These are phyloP conservation scores for Temnopleurus reevesii DNA, from an alignment of 53 echinoderm and acorn worm genomes.

Conservation along the genomic window DNA sequence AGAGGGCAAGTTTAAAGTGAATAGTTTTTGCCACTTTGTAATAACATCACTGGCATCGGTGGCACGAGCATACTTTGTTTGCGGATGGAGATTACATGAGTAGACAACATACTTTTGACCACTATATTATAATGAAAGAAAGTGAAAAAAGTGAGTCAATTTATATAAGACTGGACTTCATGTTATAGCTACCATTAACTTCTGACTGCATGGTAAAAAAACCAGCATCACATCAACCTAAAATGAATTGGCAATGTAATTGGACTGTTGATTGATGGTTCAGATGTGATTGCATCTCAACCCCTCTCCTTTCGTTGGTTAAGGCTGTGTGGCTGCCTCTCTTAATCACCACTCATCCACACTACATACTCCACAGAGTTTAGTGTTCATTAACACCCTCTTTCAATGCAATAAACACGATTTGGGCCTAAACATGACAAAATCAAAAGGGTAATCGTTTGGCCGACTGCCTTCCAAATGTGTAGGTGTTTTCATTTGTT, in stretches of 20 bases:
- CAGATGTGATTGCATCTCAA: background rate
- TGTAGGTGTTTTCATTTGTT: background rate
- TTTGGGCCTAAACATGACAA: constrained; percentile 36
- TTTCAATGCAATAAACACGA: constrained; percentile 6
- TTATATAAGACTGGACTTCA: background rate
- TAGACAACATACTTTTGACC: background rate
- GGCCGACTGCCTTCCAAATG: background rate
- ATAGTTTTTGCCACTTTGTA: background rate
- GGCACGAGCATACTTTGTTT: background rate
- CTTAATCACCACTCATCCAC: background rate
- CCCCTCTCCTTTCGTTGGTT: background rate
- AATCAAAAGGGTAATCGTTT: constrained; percentile 42
- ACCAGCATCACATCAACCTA: constrained; percentile 48
- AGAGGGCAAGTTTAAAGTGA: constrained; percentile 25
- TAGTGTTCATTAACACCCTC: constrained; percentile 30
- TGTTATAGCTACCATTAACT: constrained; percentile 18
- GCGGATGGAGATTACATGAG: background rate
- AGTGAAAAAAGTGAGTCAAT: too few relatives aligned
- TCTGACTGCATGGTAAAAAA: constrained; percentile 4
- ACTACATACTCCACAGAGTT: background rate
- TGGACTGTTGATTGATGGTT: constrained; percentile 28
- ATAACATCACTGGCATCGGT: constrained; percentile 3
- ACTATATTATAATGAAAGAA: too few relatives aligned
- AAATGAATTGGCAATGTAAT: constrained; percentile 45
- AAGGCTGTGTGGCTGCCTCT: constrained; percentile 18